Percentiles rank a stretch among this genome's conserved stretches.
phyloP scores from a whole-genome alignment of 1,140 invertebrate genomes.

The Neotoxoptera formosana region DNA sequence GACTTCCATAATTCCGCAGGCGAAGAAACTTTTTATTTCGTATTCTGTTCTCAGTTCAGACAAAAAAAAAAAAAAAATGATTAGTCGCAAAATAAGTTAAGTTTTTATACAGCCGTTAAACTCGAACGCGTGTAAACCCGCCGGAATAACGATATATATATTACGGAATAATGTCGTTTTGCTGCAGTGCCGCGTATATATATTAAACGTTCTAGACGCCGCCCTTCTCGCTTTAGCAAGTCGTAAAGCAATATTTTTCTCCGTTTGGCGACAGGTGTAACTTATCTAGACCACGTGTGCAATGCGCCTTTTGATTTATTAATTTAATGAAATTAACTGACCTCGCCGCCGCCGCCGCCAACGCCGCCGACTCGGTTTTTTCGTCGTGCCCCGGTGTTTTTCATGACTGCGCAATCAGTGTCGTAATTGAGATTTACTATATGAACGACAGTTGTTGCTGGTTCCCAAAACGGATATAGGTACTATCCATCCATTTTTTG shows the following conservation, averaged over 20 bases:
- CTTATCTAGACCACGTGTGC: constrained; percentile 46
- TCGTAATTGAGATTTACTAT: constrained; percentile 30
- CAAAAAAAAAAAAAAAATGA: background rate
- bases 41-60: background rate
- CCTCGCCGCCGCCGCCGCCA: background rate
- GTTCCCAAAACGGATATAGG: background rate
- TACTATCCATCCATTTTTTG: background rate
- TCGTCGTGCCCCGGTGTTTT: background rate
- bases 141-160: constrained; percentile 29
- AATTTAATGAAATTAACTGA: constrained; percentile 44
- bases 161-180: constrained; percentile 23
- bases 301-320: constrained; percentile 1
- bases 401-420: background rate
- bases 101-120: constrained; percentile 29
- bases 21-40: background rate
- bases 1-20: background rate
- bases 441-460: constrained; percentile 2
- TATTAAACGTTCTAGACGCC: constrained; percentile 22
- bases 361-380: background rate
- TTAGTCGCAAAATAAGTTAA: background rate
- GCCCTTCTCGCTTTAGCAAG: background rate
- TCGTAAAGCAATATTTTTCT: constrained; percentile 22
- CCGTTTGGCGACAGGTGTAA: constrained; percentile 33
- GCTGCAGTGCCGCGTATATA: background rate
- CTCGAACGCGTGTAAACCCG: background rate